A percentile compares a stretch with the other conserved stretches of the same genome.
Evolutionary conservation across 2,888 invertebrate species (phyloP).

Genomic region (Heliconius ethilla): DNA sequence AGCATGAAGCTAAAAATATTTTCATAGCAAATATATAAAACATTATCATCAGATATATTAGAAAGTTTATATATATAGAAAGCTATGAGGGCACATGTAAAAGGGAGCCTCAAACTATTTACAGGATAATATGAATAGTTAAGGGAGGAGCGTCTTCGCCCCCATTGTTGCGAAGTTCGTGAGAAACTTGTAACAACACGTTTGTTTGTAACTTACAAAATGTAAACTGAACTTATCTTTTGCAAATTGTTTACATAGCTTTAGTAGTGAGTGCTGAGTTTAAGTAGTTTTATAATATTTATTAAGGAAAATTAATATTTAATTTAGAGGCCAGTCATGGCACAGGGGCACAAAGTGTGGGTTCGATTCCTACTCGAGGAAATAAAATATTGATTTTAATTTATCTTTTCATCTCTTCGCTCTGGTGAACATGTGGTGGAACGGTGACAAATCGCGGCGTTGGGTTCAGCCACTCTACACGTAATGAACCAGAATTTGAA

Average conservation of each 20-base stretch:
- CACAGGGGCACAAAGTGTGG: no score
- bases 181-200: conserved; percentile 39
- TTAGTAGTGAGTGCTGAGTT: conserved; percentile 2
- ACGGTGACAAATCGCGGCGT: neutral
- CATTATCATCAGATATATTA: neutral
- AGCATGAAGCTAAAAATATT: neutral
- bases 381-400: no score
- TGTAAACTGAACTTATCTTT: conserved; percentile 34
- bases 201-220: conserved; percentile 38
- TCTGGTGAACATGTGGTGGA: no score
- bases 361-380: no score
- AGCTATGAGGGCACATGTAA: conserved; percentile 4
- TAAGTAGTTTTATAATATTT: neutral
- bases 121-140: conserved; percentile 41
- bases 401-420: neutral
- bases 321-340: neutral
- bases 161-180: conserved; percentile 34
- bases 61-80: conserved; percentile 6
- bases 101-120: conserved; percentile 31
- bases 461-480: neutral
- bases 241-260: conserved; percentile 14
- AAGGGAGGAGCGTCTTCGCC: conserved; percentile 36
- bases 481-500: no score
- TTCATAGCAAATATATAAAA: neutral
- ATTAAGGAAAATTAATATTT: neutral